Base-by-base conservation (phyloP, 2,888 invertebrate species). In the Lysandra coridon region DNA sequence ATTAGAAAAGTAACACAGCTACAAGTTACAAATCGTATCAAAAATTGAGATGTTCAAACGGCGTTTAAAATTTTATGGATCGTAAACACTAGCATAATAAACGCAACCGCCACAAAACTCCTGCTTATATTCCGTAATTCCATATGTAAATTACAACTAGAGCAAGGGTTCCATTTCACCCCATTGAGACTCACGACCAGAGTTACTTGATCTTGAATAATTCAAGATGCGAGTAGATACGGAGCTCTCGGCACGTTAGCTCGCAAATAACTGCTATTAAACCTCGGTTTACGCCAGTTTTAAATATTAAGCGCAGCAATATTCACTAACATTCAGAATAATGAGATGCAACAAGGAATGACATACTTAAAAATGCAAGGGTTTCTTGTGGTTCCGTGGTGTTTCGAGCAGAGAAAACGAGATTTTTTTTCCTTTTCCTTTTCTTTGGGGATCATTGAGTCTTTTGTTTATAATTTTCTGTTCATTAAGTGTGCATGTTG, bases 61-160 rank as follows among this genome's bases (percentile, higher is more conserved):
- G 57, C 2, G 75, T 80, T 80, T 81, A 79, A 53, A 64, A 81
- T 73, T 80, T 82, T 74, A 74, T 75, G 23, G 75, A 75, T 75
- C 53, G 49, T 76, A 76, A 53, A 76, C 53, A 76, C 76, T 76
- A 76, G 57, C 44, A 80, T 81, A 80, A 80, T 77, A 82, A 79
- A 83, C 81, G 80, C 81, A 83, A 82, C 85, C 90, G 89, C 87
- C 89, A 88, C 88, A 88, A 92, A 88, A 92, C 90, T 89, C 88
- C 88, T 87, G 88, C 88, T 88, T 90, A 92, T 79, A 79, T 78
- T 78, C 64, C 64, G 60, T 93, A 91, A 94, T 93, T 94, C 91
- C 88, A 89, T 91, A 94, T 94, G 93, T 93, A 94, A 94, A 94
- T 94, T 94, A 91, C 89, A 90, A 90, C 90, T 92, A 88, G 87